Conservation (phyloP, 2,888 invertebrate genomes). For the Agonum fuliginosum region DNA sequence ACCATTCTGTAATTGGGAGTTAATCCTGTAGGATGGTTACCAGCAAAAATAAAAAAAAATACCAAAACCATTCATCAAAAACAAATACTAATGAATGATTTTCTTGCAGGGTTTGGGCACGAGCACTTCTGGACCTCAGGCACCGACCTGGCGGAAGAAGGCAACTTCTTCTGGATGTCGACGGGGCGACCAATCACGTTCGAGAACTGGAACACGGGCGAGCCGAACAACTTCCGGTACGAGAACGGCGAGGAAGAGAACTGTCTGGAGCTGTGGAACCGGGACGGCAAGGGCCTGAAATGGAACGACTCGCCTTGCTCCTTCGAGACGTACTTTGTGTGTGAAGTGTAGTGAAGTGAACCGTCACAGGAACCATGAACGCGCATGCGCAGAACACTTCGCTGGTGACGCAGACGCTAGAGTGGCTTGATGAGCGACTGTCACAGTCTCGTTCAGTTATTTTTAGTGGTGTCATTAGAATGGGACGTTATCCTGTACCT, state of each 20-base stretch:
- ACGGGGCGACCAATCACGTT: conserved; percentile 91
- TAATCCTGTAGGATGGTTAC: too few relatives aligned
- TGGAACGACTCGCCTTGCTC: conserved; percentile 97
- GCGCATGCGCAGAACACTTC: not conserved
- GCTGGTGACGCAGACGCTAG: not conserved
- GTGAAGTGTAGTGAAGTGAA: conserved; percentile 81
- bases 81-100: not conserved
- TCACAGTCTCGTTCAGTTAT: conserved; percentile 47
- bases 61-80: too few relatives aligned
- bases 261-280: conserved; percentile 92
- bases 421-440: not conserved
- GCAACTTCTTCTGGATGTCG: conserved; percentile 95
- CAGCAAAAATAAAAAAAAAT: too few relatives aligned
- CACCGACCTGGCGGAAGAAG: conserved; percentile 93
- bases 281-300: conserved; percentile 92
- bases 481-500: conserved; percentile 30
- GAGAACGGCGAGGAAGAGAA: conserved; percentile 96
- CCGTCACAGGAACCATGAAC: not conserved
- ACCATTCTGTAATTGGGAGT: too few relatives aligned
- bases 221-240: conserved; percentile 94
- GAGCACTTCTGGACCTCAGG: conserved; percentile 97
- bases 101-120: conserved; percentile 83
- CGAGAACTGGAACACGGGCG: conserved; percentile 95
- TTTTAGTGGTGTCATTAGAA: conserved; percentile 48
- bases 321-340: conserved; percentile 94